Base-by-base conservation (phyloP, 2,888 invertebrate species). In the Cryptus armator region DNA sequence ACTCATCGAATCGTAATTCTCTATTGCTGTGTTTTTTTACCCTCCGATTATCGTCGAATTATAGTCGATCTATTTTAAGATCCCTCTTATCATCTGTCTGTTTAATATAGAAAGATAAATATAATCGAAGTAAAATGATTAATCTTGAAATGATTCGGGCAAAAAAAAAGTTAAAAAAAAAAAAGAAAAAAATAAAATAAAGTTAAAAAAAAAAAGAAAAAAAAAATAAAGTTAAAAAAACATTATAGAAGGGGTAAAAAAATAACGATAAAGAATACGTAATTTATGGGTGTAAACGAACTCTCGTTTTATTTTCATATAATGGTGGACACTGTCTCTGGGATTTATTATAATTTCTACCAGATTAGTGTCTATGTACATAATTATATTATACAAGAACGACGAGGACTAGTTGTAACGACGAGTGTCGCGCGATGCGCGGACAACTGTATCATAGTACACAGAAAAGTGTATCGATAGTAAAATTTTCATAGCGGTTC, bases 271-370 rank as follows among this genome's bases (percentile, higher is more conserved):
- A 37, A 10, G 16, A 66, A 44, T 16, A 16, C 2, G 51, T 37
- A 16, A 70, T 70, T 37, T 51, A 53, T 70, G 70, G 37, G 70
- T 70, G 53, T 53, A 70, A 70, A 70, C 70, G 53, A 70, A 70
- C 37, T 53, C 51, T 51, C 70, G 70, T 70, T 70, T 70, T 70
- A 70, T 37, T 70, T 70, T 70, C 53, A 51, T 53, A 70, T 70
- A 12, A 51, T n/a, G 53, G 32, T 70, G 37, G n/a, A 51, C 70
- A 37, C 51, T 37, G 2, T 10, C 53, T 70, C 70, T 10, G 70
- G 16, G 14, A 53, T 51, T 70, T 29, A n/a, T 16, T 48, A 29
- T 37, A 9, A 53, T 51, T 3, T n/a, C 10, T 51, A 16, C 37
- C 32, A 32, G 19, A 70, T 16, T 51, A 16, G 70, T 12, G 70